Base-by-base conservation (phyloP, 2,888 invertebrate genomes). In the Ischnus inquisitorius region DNA sequence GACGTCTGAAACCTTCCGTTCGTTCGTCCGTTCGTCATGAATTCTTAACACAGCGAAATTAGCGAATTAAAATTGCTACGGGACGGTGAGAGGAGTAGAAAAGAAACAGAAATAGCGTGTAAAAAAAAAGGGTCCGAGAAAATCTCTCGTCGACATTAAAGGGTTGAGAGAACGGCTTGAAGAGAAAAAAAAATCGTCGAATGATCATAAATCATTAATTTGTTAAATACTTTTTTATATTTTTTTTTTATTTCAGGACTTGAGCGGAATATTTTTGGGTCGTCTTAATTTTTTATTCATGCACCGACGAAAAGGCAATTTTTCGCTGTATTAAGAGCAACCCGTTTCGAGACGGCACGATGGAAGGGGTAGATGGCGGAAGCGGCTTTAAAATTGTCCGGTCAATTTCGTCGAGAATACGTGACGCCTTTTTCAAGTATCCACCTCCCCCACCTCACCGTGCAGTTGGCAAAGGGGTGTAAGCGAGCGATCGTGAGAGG, bases 371-470 rank as follows among this genome's bases (percentile, higher is more conserved):
- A 60, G 74, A 83, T 82, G 87, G 74, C 57, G 67, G 51, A 69
- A 67, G 87, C 90, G 89, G 93, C 93, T 93, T 92, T 91, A 92
- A 93, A 93, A 93, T 92, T 92, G 92, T 92, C 91, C 92, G 93
- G 93, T 93, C 93, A 93, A 93, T 93, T 93, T 93, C 90, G 91
- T 87, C 81, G 83, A 82, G 82, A 88, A 90, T 79, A 93, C 93
- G 93, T 93, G 93, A 93, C 90, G 89, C 91, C 91, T 93, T 93
- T 93, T 93, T 92, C 88, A 93, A 93, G 89, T 88, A 89, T 79
- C 48, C 39, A 48, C 48, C 74, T 69, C 41, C 64, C 22, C 41
- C 79, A n/a, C 67, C 51, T 41, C 22, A n/a, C 48, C 22, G n/a
- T 34, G 71, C 74, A 64, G 81, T 81, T 81, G 77, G 77, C 57